Conservation (phyloP, 2,888 invertebrate species). For the Cryptops parisi region DNA sequence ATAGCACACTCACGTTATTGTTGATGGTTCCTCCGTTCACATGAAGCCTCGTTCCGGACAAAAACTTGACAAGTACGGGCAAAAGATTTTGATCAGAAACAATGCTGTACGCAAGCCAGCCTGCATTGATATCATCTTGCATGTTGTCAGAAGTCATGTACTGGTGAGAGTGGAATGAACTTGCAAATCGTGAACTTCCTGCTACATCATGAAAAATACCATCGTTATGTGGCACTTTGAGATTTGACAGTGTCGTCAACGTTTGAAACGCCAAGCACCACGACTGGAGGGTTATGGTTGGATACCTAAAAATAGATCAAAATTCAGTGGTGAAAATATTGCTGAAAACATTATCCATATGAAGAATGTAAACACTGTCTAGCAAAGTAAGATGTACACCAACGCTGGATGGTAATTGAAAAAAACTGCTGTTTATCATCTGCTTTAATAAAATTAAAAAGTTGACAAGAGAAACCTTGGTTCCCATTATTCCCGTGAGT, state of each 20-base stretch:
- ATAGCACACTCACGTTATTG: slow-evolving; percentile 7
- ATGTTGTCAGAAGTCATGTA: not conserved
- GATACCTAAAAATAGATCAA: no score
- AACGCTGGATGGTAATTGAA: no score
- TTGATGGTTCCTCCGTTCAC: not conserved
- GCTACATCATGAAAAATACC: not conserved
- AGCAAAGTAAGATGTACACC: no score
- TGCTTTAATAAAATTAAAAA: no score
- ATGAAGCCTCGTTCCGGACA: slow-evolving; percentile 14
- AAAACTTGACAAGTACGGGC: slow-evolving; percentile 14
- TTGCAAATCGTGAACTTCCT: not conserved
- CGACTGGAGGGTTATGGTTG: slow-evolving; percentile 53
- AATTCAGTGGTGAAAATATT: no score
- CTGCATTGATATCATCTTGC: not conserved
- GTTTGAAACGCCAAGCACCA: slow-evolving; percentile 67
- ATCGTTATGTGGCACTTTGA: no score
- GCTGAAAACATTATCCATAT: no score
- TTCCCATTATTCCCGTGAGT: no score
- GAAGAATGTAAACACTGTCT: no score
- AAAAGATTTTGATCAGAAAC: slow-evolving; percentile 10
- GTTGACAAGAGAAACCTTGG: no score
- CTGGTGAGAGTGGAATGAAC: not conserved
- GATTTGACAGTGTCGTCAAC: slow-evolving; percentile 55
- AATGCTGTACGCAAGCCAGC: slow-evolving; percentile 10
- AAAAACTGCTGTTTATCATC: no score